Evolutionary conservation across 1,140 invertebrate species (phyloP).

Genomic region (Marisa cornuarietis): DNA sequence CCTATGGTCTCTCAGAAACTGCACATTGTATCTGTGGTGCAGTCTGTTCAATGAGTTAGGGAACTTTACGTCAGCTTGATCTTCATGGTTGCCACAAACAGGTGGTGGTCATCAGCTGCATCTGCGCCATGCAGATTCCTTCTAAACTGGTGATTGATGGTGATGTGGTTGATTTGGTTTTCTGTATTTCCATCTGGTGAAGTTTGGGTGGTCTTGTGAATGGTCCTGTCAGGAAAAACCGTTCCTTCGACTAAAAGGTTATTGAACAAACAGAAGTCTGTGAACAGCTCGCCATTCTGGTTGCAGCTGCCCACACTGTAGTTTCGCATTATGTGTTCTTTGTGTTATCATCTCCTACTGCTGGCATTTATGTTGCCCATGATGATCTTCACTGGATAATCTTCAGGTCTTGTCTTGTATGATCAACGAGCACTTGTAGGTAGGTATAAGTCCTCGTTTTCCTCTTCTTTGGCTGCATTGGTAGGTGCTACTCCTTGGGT

Average conservation of each 20-base stretch:
- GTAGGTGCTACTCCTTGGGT: no score
- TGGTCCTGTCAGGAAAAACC: no score
- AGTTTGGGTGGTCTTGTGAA: conserved; percentile 32
- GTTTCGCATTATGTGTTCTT: no score
- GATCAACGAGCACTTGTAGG: no score
- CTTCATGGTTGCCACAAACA: conserved; percentile 28
- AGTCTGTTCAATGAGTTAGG: not conserved
- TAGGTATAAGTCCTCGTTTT: no score
- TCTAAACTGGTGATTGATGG: conserved; percentile 26
- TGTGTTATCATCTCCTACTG: no score
- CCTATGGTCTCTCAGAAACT: conserved; percentile 5
- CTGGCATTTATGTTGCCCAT: no score
- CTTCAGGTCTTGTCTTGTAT: no score
- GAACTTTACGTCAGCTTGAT: conserved; percentile 29
- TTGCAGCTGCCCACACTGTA: no score
- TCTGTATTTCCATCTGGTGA: conserved; percentile 9
- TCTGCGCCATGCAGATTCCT: conserved; percentile 32
- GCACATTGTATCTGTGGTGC: conserved; percentile 19
- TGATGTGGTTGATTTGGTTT: conserved; percentile 41
- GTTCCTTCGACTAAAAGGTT: not conserved
- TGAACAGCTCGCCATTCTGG: not conserved
- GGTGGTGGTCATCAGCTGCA: conserved; percentile 36
- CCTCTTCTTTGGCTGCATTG: no score
- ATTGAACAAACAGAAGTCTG: no score
- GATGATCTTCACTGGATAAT: no score